Conservation (phyloP, 2,888 invertebrate genomes). For the Zaprionus lineosus region DNA sequence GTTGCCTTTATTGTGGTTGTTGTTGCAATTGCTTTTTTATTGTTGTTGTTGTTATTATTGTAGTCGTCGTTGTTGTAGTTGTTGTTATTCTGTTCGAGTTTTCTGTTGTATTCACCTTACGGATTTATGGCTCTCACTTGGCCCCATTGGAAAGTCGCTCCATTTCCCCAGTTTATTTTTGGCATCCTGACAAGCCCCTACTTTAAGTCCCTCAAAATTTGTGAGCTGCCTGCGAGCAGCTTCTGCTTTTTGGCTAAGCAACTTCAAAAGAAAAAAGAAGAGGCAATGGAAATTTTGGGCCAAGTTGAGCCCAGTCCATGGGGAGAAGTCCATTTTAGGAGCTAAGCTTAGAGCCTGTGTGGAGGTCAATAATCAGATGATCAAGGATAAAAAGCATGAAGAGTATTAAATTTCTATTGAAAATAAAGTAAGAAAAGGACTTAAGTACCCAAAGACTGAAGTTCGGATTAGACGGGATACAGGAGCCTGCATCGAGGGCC, state of each 20-base stretch:
- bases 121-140: slow-evolving; percentile 45
- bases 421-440: no score
- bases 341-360: not conserved
- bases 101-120: slow-evolving; percentile 43
- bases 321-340: no score
- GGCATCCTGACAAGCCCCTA: slow-evolving; percentile 12
- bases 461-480: no score
- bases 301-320: no score
- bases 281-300: not conserved
- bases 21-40: no score
- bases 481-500: no score
- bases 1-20: no score
- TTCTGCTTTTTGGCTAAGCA: slow-evolving; percentile 26
- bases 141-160: not conserved
- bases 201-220: slow-evolving; percentile 13
- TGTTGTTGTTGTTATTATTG: slow-evolving; percentile 37
- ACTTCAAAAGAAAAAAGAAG: slow-evolving; percentile 6
- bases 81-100: slow-evolving; percentile 18
- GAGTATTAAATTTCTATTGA: no score
- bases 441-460: no score
- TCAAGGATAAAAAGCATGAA: not conserved
- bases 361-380: slow-evolving; percentile 12
- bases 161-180: slow-evolving; percentile 15
- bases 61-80: no score
- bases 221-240: slow-evolving; percentile 17